These are phyloP conservation scores for Eupithecia centaureata DNA, from an alignment of 2,888 invertebrate genomes.

Conservation along the genomic window DNA sequence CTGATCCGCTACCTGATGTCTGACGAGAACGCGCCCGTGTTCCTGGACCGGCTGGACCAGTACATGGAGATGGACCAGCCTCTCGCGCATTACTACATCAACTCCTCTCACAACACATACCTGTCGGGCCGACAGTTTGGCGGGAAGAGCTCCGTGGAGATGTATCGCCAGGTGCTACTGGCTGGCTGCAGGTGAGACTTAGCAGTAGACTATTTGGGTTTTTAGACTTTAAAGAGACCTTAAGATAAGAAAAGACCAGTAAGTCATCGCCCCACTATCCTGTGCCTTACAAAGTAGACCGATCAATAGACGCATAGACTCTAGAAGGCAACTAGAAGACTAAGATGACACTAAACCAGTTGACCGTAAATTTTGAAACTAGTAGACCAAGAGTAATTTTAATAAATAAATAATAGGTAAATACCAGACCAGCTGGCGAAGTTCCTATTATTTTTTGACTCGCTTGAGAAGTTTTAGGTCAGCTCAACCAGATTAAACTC, in stretches of 20 bases:
- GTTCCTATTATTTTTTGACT: too few species aligned
- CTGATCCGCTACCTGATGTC: conserved; percentile 99
- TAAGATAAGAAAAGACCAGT: too few species aligned
- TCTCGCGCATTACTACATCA: conserved; percentile 98
- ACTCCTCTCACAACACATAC: conserved; percentile 99
- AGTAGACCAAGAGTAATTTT: too few species aligned
- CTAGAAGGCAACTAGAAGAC: too few species aligned
- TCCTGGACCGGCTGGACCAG: conserved; percentile 97
- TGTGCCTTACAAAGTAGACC: too few species aligned
- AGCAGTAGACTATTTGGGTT: not conserved
- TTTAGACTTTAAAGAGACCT: too few species aligned
- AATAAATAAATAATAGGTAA: not conserved
- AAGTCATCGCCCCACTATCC: too few species aligned
- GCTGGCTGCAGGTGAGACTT: conserved; percentile 95
- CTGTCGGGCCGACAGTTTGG: conserved; percentile 98
- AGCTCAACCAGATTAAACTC: not conserved
- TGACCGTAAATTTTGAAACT: too few species aligned
- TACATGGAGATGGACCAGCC: conserved; percentile 99
- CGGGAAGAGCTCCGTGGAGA: conserved; percentile 98
- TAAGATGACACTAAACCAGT: too few species aligned
- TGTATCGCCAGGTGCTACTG: conserved; percentile 98
- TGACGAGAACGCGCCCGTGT: conserved; percentile 99
- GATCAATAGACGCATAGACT: too few species aligned
- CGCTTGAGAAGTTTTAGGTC: not conserved
- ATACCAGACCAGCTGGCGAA: not conserved